Conservation (phyloP, 2,113 vertebrate genomes). For the Pluvianellus socialis region DNA sequence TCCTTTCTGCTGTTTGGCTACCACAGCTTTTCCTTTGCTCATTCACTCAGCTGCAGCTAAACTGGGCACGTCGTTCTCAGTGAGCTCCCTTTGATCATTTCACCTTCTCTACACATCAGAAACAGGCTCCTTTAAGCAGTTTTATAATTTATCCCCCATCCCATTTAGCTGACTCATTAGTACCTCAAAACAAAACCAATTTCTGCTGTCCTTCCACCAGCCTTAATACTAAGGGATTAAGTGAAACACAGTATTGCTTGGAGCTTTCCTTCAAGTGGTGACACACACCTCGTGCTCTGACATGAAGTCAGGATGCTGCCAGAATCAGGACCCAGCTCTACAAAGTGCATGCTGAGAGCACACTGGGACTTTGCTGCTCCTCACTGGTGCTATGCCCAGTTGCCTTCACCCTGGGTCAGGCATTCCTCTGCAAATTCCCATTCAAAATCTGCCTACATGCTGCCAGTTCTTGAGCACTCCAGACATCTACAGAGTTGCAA, state of each 20-base stretch:
- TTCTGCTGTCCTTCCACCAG: background rate
- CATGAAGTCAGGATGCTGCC: background rate
- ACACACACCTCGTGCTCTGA: background rate
- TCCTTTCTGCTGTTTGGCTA: background rate
- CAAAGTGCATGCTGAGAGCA: background rate
- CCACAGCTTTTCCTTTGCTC: background rate
- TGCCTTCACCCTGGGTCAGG: background rate
- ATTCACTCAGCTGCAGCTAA: background rate
- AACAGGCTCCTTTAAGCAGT: background rate
- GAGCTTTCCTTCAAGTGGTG: background rate
- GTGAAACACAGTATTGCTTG: background rate
- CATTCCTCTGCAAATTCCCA: rapidly evolving
- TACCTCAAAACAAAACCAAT: background rate
- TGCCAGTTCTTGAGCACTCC: background rate
- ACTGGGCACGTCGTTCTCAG: background rate
- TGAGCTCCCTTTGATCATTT: background rate
- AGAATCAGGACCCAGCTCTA: background rate
- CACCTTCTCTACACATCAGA: background rate
- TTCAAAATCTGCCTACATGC: background rate
- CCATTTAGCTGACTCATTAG: background rate
- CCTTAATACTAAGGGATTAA: background rate
- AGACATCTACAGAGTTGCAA: background rate
- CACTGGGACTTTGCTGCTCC: background rate
- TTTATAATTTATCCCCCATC: background rate
- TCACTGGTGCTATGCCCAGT: background rate